Base-by-base conservation (phyloP, 2,113 vertebrate species). In the Sinocyclocheilus rhinocerous region DNA sequence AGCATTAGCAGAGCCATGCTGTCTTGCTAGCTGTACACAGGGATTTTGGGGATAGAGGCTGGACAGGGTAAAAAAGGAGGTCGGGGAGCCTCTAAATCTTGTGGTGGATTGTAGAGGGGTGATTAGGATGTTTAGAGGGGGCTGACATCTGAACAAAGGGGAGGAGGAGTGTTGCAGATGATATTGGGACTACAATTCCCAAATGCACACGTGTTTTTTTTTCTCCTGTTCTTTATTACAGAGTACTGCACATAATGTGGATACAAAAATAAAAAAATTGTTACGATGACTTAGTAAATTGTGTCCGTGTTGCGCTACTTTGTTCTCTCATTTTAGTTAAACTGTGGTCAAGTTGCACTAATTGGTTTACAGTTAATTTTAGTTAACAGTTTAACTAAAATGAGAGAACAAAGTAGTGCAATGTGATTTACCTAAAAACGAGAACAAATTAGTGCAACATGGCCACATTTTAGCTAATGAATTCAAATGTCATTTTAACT, bases 1-100 rank as follows among this genome's bases (percentile, higher is more conserved):
- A 85, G 59, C 61, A 70, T 89, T 89, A 87, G 77, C 77, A 87
- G 77, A 84, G 76, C 33, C 50, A 52, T 52, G 15, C 50, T 52
- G 50, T 52, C 76, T 61, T 45, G 81, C 76, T 81, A 84, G 85
- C 85, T 76, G 22, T 69, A 69, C 81, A 22, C 22, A 24, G 65
- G 59, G 81, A 50, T 29, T 24, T 65, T 55, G 69, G 76, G 69
- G 67, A 81, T 33, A 70, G 48, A 55, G 15, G 83, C 33, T 12
- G 48, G n/a, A 73, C 69, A n/a, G n/a, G 33, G 52, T 72, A 12
- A 18, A 33, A 77, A 61, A 70, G 55, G 63, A 72, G 73, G 52
- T 77, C 26, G 72, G 12, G 9, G 78, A 50, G 45, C 55, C 63
- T 85, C 16, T 63, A 81, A 84, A 87, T 73, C 82, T 85, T 57